These are phyloP conservation scores for Andricus grossulariae DNA, from an alignment of 1,140 invertebrate genomes.

Conservation along the genomic window DNA sequence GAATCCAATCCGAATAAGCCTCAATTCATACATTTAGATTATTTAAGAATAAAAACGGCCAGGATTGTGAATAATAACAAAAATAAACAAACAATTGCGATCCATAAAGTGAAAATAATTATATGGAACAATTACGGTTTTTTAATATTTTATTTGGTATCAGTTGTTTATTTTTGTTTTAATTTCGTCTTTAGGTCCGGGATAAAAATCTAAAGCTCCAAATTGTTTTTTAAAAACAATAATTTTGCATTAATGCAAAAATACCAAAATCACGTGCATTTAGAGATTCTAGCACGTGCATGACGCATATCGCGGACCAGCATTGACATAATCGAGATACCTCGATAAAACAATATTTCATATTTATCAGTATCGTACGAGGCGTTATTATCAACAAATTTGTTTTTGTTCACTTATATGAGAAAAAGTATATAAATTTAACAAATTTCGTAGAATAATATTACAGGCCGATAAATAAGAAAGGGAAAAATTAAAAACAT, in stretches of 20 bases:
- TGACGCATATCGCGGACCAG: background rate
- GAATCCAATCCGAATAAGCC: background rate
- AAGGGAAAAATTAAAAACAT: too few relatives aligned
- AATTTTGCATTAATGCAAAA: background rate
- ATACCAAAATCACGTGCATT: background rate
- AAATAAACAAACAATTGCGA: background rate
- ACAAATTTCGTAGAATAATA: too few relatives aligned
- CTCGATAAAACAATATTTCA: too few relatives aligned
- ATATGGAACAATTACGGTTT: too few relatives aligned
- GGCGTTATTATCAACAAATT: slow-evolving; percentile 1
- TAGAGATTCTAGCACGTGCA: background rate
- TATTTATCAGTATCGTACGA: background rate
- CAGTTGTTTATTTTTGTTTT: too few relatives aligned
- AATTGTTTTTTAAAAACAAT: background rate
- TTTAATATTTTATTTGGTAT: too few relatives aligned
- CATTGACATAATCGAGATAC: slow-evolving; percentile 5
- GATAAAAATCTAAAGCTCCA: background rate
- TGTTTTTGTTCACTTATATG: background rate
- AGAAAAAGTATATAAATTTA: background rate
- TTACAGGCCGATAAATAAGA: too few relatives aligned
- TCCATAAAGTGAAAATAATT: background rate
- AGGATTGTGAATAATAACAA: background rate
- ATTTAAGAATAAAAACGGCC: background rate
- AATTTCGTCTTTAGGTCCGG: too few relatives aligned
- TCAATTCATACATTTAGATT: background rate